Base-by-base conservation (phyloP, 2,797 vertebrate species). In the Ctenosaura bakeri region DNA sequence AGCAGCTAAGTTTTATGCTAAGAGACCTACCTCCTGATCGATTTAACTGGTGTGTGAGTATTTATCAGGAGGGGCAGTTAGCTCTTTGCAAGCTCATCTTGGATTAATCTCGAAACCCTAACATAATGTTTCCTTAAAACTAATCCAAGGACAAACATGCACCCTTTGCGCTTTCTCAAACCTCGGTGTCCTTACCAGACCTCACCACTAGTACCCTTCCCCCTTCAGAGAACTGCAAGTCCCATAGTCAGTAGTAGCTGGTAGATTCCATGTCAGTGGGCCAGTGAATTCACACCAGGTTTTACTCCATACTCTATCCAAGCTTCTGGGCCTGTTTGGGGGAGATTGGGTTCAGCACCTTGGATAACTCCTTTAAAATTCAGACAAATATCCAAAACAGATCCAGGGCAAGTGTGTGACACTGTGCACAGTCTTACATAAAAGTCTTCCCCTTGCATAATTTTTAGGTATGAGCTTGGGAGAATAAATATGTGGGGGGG, bases 1-100 rank as follows among this genome's bases (percentile, higher is more conserved):
- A 79, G 94, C 86, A 92, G 86, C 42, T 93, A 76, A 50, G 88
- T 93, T 96, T 89, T 86, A 90, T 90, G 92, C 56, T 90, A 92
- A 92, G 90, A 92, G 22, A 86, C 35, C 84, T 77, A 88, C 87
- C 83, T 94, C 93, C 91, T 81, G 95, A 95, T 83, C 89, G 56
- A 89, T 7, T 88, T 93, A 81, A 92, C 32, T 93, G 90, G 85
- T 69, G 89, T 50, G 12, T 87, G 83, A 89, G 69, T 83, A 84
- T 95, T 94, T 90, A 42, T 64, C 95, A 78, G 91, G 94, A 84
- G 73, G 35, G 16, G 22, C 80, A 50, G 86, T 77, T 16, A 46
- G 52, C 42, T 22, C 18, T 26, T 88, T 35, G 22, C 52, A 71
- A 71, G 13, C 13, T 80, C 52, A 50, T 64, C 24, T 88, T 56